These are phyloP conservation scores for Euphysa ruthae DNA, from an alignment of 30 jellyfish, hydroid and myxozoan species.

Conservation along the genomic window DNA sequence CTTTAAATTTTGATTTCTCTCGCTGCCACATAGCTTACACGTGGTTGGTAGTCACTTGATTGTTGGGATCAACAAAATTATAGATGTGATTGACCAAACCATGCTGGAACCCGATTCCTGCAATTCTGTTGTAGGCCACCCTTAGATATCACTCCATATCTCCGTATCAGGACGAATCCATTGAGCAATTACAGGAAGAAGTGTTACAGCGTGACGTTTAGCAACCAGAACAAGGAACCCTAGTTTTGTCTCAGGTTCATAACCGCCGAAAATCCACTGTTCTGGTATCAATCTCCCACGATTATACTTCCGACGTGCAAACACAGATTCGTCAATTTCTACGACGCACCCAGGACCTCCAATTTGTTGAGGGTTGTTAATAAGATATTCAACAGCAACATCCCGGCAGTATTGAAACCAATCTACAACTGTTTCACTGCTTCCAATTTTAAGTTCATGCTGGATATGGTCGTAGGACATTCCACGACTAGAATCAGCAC, in stretches of 20 bases:
- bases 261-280: slow-evolving; percentile 27
- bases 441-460: slow-evolving; percentile 33
- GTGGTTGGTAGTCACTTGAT: neutral
- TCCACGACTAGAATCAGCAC: slow-evolving; percentile 26
- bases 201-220: slow-evolving; percentile 19
- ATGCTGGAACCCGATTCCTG: slow-evolving; percentile 9
- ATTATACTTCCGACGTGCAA: slow-evolving; percentile 11
- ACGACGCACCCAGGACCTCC: slow-evolving; percentile 21
- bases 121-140: slow-evolving; percentile 34
- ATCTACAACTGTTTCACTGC: slow-evolving; percentile 17
- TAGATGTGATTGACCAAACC: slow-evolving; percentile 3
- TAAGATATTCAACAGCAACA: slow-evolving; percentile 20
- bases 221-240: slow-evolving; percentile 16
- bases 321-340: slow-evolving; percentile 6
- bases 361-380: slow-evolving; percentile 10
- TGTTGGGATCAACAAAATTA: slow-evolving; percentile 15
- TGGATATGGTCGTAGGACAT: neutral
- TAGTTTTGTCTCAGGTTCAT: slow-evolving; percentile 14
- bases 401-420: slow-evolving; percentile 44
- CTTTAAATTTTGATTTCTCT: neutral
- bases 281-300: slow-evolving; percentile 24
- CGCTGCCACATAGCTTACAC: neutral
- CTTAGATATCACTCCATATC: slow-evolving; percentile 28
- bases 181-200: slow-evolving; percentile 21
- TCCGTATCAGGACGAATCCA: slow-evolving; percentile 30